A percentile compares a stretch with the other conserved stretches of the same genome.
Evolutionary conservation across 2,113 vertebrate genomes (phyloP).

Genomic region (Lepus americanus): DNA sequence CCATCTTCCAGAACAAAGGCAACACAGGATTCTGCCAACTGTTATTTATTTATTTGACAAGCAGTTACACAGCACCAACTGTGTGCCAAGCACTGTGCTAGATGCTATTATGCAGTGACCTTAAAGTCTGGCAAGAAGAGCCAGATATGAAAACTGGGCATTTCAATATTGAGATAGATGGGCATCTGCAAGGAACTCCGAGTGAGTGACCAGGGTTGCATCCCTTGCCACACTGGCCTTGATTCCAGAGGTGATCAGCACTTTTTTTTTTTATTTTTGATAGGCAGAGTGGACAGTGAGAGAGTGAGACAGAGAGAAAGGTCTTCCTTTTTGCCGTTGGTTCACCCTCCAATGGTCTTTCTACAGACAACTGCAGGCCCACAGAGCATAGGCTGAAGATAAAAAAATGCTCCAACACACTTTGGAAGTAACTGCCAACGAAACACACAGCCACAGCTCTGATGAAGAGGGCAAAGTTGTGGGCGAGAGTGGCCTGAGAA

Average conservation of each 20-base stretch:
- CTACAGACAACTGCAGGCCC: neutral
- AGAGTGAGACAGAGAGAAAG: no score
- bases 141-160: neutral
- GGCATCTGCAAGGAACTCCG: neutral
- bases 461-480: neutral
- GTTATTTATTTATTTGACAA: constrained; percentile 37
- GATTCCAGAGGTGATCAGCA: neutral
- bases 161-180: neutral
- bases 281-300: no score
- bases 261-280: neutral
- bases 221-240: neutral
- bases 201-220: neutral
- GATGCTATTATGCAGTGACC: neutral
- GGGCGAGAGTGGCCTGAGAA: neutral
- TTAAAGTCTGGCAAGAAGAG: neutral
- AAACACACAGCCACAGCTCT: neutral
- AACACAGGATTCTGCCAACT: neutral
- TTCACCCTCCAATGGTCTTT: neutral
- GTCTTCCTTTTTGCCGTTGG: no score
- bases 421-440: neutral
- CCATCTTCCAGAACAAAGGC: constrained; percentile 16
- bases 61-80: neutral
- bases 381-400: neutral
- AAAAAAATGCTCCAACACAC: neutral
- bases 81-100: neutral